Evolutionary conservation across 1,140 invertebrate species (phyloP), one percentile per base, ranked within the genome.

Genomic region (Pseudomyrmex sp.): DNA sequence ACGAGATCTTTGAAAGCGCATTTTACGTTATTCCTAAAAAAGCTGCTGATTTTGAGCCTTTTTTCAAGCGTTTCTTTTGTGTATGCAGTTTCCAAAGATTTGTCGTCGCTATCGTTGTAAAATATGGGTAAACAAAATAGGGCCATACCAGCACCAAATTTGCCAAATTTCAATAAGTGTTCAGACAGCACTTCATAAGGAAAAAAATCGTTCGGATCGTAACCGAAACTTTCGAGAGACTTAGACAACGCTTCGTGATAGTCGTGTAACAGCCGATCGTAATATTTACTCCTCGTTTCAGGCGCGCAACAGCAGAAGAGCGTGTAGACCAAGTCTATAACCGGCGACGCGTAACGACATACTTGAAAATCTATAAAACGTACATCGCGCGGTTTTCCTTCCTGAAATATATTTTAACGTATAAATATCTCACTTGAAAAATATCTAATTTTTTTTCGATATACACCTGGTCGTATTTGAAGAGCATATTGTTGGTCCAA

Each of bases 301-400:
- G 92, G 88, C 54, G 94, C 93, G 0, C 95, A 94, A 15, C 95
- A 95, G 2, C 92, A 93, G 87, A 95, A 95, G 3, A 96, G 88
- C 82, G 96, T 94, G 83, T 95, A 96, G 35, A 93, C 63, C 2
- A 96, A 84, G 87, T 96, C 96, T 0, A 93, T 82, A 0, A 93
- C 89, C 1, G 95, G 93, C 46, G 95, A 95, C 13, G 93, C 90
- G n/a, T 92, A 91, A 58, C 95, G 94, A 26, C 92, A 85, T 8
- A 95, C 91, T 92, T 96, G 95, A 86, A 95, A 95, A 82, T 96
- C 95, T 50, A 96, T 56, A 2, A 95, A 91, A 12, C 92, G 91
- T 3, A 95, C 69, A 4, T 92, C 90, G 20, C 88, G 52, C 3
- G 68, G 77, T 46, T 52, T 74, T 35, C 9, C 44, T 0, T 73